Conservation (phyloP, 2,797 vertebrate genomes). For the Hypotaenidia philippensis region DNA sequence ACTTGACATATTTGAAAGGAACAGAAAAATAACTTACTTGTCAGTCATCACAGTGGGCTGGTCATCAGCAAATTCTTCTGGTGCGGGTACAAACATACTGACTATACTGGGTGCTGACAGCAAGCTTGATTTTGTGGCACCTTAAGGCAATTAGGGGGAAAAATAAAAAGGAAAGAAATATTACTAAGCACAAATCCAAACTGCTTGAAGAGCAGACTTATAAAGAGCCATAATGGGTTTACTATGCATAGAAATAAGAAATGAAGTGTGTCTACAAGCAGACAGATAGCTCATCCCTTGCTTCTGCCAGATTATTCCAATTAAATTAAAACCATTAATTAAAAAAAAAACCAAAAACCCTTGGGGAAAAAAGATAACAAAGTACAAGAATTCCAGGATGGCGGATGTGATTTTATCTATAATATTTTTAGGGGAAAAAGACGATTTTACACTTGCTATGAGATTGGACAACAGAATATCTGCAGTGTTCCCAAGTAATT, state of each 20-base stretch:
- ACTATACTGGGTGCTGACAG: constrained; percentile 96
- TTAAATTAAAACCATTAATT: neutral
- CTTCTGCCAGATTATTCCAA: neutral
- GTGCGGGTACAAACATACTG: constrained; percentile 98
- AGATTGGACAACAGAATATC: neutral
- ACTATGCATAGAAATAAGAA: neutral
- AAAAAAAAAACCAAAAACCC: neutral
- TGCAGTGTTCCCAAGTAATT: neutral
- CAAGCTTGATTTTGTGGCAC: constrained; percentile 95
- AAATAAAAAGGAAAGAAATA: neutral
- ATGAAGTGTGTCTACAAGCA: neutral
- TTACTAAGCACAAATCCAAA: neutral
- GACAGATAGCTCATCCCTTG: neutral
- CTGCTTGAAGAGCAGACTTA: neutral
- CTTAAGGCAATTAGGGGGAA: constrained; percentile 70
- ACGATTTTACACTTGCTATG: neutral
- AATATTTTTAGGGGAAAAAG: neutral
- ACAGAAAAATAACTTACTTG: constrained; percentile 82
- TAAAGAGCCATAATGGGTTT: neutral
- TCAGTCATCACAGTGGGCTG: constrained; percentile 96
- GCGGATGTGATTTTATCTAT: neutral
- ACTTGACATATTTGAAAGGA: neutral
- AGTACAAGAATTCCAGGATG: neutral
- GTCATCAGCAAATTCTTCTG: constrained; percentile 98
- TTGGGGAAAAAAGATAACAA: neutral